Conservation (phyloP, 2,113 vertebrate genomes). For the Elanus axillaris region DNA sequence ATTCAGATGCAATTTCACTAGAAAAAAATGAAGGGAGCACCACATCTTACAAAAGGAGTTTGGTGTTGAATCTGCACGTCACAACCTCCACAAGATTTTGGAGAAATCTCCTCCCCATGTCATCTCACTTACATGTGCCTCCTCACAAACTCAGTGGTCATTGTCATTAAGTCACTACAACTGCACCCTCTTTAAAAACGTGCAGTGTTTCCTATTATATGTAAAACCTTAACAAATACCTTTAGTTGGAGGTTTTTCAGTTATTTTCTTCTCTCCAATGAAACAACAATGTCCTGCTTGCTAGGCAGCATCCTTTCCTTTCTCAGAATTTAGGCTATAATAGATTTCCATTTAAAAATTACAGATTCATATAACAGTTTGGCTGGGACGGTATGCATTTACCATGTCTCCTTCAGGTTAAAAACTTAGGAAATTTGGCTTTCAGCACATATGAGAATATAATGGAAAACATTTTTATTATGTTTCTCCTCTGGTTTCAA, state of each 20-base stretch:
- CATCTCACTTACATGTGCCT: not conserved
- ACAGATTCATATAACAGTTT: not conserved
- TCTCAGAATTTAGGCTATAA: not conserved
- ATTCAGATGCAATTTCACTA: not conserved
- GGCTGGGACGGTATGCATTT: not conserved
- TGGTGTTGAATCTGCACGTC: not conserved
- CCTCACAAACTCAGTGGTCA: not conserved
- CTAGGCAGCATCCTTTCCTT: not conserved
- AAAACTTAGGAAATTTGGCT: not conserved
- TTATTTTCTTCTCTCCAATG: not conserved
- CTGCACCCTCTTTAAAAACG: not conserved
- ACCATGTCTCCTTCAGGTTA: not conserved
- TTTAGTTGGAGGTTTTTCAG: not conserved
- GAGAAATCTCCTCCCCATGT: not conserved
- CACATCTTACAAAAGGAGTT: not conserved
- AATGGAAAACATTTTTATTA: not conserved
- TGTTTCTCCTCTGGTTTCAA: not conserved
- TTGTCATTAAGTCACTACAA: not conserved
- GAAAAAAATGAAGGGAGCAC: not conserved
- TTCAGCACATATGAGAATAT: not conserved
- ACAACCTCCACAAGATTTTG: not conserved
- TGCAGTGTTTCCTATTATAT: not conserved
- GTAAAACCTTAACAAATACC: not conserved
- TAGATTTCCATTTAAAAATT: not conserved
- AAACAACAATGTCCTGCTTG: not conserved